These are phyloP conservation scores for Lamellibrachia satsuma DNA, from an alignment of 2,888 invertebrate genomes.

Conservation along the genomic window DNA sequence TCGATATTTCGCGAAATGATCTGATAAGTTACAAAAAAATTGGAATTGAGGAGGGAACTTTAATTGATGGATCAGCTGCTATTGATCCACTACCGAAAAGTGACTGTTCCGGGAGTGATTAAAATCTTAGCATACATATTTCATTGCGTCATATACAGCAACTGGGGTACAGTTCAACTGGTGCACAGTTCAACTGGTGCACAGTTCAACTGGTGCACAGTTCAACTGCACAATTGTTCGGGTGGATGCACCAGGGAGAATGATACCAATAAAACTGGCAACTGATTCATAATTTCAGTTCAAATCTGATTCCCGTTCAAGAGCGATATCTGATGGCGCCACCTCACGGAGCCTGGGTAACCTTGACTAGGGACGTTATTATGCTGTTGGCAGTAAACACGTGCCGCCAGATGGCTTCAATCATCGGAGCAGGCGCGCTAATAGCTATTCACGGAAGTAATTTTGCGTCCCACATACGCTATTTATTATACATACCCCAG, in stretches of 20 bases:
- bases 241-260: not conserved
- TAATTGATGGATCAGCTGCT: too few relatives aligned
- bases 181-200: not conserved
- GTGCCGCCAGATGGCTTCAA: not conserved
- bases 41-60: too few relatives aligned
- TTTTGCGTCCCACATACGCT: not conserved
- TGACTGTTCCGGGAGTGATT: not conserved
- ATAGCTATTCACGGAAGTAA: not conserved
- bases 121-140: not conserved
- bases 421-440: not conserved
- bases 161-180: too few relatives aligned
- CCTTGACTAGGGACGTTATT: not conserved
- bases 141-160: not conserved
- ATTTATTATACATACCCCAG: conserved; percentile 12
- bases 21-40: too few relatives aligned
- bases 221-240: not conserved
- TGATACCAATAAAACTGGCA: too few relatives aligned
- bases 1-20: too few relatives aligned
- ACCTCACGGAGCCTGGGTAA: too few relatives aligned
- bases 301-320: too few relatives aligned
- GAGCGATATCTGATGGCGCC: too few relatives aligned
- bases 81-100: not conserved
- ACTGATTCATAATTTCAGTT: too few relatives aligned
- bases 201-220: not conserved
- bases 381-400: not conserved